These are phyloP conservation scores for Litocranius walleri DNA, from an alignment of 2,113 vertebrate genomes.

Conservation along the genomic window DNA sequence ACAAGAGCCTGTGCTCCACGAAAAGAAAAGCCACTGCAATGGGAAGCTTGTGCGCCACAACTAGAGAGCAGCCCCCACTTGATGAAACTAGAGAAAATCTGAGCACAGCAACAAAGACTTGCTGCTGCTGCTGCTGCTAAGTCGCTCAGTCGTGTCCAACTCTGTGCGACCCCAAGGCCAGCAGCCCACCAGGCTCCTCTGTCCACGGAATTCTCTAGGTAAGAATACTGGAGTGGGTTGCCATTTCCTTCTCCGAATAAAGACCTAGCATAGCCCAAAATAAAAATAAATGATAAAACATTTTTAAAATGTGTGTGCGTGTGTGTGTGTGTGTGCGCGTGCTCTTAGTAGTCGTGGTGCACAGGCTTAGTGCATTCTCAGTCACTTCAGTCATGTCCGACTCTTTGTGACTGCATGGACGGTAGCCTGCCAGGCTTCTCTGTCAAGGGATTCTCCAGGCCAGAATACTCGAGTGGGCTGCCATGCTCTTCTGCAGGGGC, in stretches of 20 bases:
- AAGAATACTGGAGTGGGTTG: no score
- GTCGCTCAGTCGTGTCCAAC: no score
- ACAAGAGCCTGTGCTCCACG: neutral
- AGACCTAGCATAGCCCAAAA: neutral
- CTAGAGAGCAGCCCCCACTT: neutral
- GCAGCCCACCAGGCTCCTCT: no score
- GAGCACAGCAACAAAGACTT: neutral
- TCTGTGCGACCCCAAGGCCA: no score
- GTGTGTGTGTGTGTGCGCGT: no score
- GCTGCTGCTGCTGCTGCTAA: no score
- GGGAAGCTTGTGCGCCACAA: neutral
- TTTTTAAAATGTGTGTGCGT: neutral
- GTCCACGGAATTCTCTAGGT: no score
- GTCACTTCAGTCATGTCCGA: rapidly evolving
- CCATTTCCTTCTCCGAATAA: neutral
- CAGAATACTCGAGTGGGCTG: neutral
- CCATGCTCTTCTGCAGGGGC: neutral
- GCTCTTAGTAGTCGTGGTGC: neutral
- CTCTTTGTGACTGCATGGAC: neutral
- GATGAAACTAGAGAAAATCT: neutral
- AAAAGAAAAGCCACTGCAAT: neutral
- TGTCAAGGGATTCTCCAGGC: neutral
- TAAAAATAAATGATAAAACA: neutral
- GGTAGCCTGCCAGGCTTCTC: neutral
- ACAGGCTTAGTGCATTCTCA: neutral